These are phyloP conservation scores for Hylia prasina DNA, from an alignment of 2,113 vertebrate genomes.

Conservation along the genomic window DNA sequence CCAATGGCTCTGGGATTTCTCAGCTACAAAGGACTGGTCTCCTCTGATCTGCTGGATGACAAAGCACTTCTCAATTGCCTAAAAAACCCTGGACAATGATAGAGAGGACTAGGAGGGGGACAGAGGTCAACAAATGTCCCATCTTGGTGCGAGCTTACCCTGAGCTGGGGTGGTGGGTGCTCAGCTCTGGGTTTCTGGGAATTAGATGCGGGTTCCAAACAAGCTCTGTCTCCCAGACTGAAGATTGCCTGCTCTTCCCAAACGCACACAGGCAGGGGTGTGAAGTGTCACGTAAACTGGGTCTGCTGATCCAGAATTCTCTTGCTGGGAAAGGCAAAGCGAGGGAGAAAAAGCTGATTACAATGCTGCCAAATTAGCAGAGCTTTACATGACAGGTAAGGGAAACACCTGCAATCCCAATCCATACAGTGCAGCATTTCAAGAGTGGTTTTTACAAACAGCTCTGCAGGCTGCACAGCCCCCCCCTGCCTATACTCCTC, in stretches of 20 bases:
- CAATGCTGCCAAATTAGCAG: not conserved
- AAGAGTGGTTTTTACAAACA: not conserved
- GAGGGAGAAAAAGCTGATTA: not conserved
- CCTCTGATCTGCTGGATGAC: not conserved
- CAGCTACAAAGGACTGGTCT: not conserved
- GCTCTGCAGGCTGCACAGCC: not conserved
- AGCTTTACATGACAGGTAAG: not conserved
- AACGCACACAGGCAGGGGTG: not conserved
- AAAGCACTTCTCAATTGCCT: not conserved
- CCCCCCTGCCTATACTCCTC: not conserved
- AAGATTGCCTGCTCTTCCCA: not conserved
- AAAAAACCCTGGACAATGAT: not conserved
- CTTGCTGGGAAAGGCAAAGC: not conserved
- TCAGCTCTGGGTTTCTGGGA: not conserved
- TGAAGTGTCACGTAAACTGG: not conserved
- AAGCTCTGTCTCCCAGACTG: not conserved
- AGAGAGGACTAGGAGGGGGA: not conserved
- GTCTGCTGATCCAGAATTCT: not conserved
- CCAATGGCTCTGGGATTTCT: not conserved
- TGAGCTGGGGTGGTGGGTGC: not conserved
- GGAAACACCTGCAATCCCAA: not conserved
- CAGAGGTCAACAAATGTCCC: fast-evolving
- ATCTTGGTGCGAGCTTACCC: not conserved
- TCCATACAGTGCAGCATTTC: not conserved
- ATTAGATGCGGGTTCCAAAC: not conserved